Evolutionary conservation across 2,113 vertebrate species (phyloP).

Genomic region (Podiceps cristatus): DNA sequence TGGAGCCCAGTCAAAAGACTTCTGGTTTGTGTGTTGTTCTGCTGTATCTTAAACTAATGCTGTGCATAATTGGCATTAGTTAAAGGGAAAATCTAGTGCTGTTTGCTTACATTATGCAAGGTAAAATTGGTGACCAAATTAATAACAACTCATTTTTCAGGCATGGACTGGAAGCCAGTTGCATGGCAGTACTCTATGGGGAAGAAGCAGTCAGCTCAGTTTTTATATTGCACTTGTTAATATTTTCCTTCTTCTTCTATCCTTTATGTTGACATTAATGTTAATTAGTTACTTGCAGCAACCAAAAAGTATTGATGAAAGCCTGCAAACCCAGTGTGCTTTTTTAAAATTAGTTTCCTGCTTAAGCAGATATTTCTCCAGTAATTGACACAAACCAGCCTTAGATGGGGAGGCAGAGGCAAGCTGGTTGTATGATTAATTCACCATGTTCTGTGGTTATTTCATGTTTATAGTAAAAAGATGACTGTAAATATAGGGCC

Average conservation of each 20-base stretch:
- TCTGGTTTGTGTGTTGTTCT: not conserved
- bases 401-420: not conserved
- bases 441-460: constrained; percentile 11
- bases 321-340: not conserved
- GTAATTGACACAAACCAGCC: constrained; percentile 50
- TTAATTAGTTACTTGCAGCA: constrained; percentile 51
- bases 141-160: not conserved
- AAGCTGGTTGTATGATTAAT: constrained; percentile 10
- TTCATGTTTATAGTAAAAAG: not conserved
- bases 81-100: not conserved
- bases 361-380: constrained; percentile 39
- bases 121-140: constrained; percentile 17
- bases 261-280: constrained; percentile 37
- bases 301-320: constrained; percentile 52
- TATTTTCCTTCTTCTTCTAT: not conserved
- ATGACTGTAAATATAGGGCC: not conserved
- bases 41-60: not conserved
- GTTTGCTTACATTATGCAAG: not conserved
- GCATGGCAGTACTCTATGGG: not conserved
- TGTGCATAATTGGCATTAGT: not conserved
- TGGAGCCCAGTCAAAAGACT: not conserved
- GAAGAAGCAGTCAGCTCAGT: not conserved
- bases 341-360: constrained; percentile 50
- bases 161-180: not conserved
- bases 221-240: not conserved